phyloP scores from a whole-genome alignment of 2,113 vertebrate genomes.

The Columbina picui region DNA sequence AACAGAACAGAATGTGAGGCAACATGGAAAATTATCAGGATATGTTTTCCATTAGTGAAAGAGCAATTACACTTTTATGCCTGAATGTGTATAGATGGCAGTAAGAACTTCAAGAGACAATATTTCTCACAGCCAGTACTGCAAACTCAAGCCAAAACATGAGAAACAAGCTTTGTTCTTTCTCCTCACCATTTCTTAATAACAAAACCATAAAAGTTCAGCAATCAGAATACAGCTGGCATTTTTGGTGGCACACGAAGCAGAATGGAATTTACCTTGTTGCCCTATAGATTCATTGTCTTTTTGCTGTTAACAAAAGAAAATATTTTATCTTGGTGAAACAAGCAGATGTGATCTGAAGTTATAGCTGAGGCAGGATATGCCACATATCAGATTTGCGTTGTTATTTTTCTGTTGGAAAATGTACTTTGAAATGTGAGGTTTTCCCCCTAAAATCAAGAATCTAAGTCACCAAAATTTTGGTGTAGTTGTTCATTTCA shows the following conservation, averaged over 20 bases:
- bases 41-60: constrained; percentile 1
- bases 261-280: background rate
- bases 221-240: background rate
- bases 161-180: background rate
- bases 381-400: background rate
- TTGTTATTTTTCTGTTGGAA: background rate
- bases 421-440: background rate
- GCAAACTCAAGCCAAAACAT: background rate
- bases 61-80: background rate
- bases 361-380: background rate
- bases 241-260: background rate
- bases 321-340: background rate
- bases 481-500: background rate
- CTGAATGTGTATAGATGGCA: background rate
- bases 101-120: constrained; percentile 28
- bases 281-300: background rate
- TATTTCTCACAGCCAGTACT: background rate
- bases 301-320: background rate
- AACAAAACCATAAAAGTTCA: background rate
- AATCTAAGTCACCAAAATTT: background rate
- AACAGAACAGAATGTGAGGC: background rate
- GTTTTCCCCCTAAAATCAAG: background rate
- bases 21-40: constrained; percentile 18
- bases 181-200: background rate
- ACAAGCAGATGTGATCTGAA: background rate